Base-by-base conservation (phyloP, 1,140 invertebrate genomes). In the Galleria mellonella region DNA sequence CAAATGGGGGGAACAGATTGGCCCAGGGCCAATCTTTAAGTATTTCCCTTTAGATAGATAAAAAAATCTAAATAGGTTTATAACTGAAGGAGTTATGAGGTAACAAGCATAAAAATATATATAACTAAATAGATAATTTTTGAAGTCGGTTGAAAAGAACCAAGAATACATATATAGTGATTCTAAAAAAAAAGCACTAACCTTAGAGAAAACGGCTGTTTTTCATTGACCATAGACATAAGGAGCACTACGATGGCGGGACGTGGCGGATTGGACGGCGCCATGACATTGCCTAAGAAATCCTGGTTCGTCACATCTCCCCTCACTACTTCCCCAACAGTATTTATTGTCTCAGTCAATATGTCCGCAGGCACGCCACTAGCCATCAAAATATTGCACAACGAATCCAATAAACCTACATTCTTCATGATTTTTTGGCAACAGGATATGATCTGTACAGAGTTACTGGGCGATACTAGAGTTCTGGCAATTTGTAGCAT, bases 151-250 rank as follows among this genome's bases (percentile, higher is more conserved):
- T 62, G 37, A 2, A 31, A 7, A 42, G 9, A 28, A 12, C 15
- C 4, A 2, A 37, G 32, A 32, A 4, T 13, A 10, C 13, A 28
- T 23, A 40, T 40, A 1, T 9, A 41, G 15, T 32, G 39, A 14
- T n/a, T 32, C 8, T 43, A 15, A 32, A 31, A 35, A 46, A 50
- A 35, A 32, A 28, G 12, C 12, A 42, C 50, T 70, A 43, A 87
- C 83, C 97, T 91, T 40, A 99, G 79, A 6, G 90, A 83, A 73
- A 99, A 95, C 9, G 96, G 94, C 78, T 99, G 98, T 74, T 98
- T 98, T 67, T 99, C 98, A 82, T 98, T 98, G 1, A 99, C 96
- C 97, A 99, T 99, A 0, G 97, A 98, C 94, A 99, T 97, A 8
- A 99, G 81, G 6, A 99, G 87, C 32, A 99, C 94, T 0, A 99